A percentile compares a stretch with the other conserved stretches of the same genome.
Evolutionary conservation across 2,888 invertebrate species (phyloP).

Genomic region (Phyllotreta cruciferae): DNA sequence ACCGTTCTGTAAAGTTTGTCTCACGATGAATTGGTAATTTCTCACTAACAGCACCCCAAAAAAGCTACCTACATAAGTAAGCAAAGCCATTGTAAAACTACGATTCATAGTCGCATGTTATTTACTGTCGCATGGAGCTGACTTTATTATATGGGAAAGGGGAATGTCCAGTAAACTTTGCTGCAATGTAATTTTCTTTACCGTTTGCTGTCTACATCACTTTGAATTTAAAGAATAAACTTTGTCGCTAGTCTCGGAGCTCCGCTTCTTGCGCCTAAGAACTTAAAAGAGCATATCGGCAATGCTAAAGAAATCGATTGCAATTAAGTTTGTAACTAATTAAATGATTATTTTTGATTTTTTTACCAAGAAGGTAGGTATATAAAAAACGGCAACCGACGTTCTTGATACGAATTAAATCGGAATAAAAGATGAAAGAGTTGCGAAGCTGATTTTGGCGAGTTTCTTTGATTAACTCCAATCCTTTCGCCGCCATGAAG

Average conservation of each 20-base stretch:
- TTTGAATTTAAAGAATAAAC: slow-evolving; percentile 33
- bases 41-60: no score
- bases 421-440: no score
- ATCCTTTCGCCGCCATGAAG: slow-evolving; percentile 28
- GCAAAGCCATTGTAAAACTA: slow-evolving; percentile 9
- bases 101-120: slow-evolving; percentile 30
- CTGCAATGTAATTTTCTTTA: slow-evolving; percentile 36
- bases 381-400: no score
- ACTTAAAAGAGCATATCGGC: slow-evolving; percentile 1
- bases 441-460: not conserved
- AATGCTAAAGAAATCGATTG: no score
- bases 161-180: slow-evolving; percentile 27
- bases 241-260: slow-evolving; percentile 9
- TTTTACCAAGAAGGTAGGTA: no score
- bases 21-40: no score
- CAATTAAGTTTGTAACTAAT: no score
- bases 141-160: slow-evolving; percentile 39
- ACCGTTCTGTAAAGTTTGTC: no score
- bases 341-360: no score
- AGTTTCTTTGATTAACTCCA: slow-evolving; percentile 18
- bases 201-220: slow-evolving; percentile 28
- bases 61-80: no score
- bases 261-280: slow-evolving; percentile 4
- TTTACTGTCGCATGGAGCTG: slow-evolving; percentile 33
- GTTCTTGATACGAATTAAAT: no score